Percentiles rank a stretch among this genome's conserved stretches.
These are phyloP conservation scores for Vidua chalybeata DNA, from an alignment of 2,113 vertebrate genomes.

Conservation along the genomic window DNA sequence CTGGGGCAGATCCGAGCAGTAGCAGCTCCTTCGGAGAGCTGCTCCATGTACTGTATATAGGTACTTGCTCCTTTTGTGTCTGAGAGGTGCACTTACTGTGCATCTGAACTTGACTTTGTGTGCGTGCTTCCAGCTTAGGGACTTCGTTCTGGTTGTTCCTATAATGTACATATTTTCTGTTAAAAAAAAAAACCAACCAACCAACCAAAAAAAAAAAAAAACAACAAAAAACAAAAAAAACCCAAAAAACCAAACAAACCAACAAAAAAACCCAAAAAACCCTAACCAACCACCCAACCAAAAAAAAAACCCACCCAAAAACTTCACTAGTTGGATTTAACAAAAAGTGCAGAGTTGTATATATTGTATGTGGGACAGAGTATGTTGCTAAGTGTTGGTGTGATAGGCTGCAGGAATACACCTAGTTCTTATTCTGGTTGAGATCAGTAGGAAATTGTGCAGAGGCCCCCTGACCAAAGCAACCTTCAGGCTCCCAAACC, in stretches of 20 bases:
- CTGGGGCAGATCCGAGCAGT: background rate
- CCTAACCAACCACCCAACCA: background rate
- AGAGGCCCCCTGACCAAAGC: background rate
- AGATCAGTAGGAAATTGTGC: too few relatives aligned
- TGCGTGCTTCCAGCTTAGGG: background rate
- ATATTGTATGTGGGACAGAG: background rate
- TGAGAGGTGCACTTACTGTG: background rate
- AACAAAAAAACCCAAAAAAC: background rate
- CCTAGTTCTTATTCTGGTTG: background rate
- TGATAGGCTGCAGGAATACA: background rate
- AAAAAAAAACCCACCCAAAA: fast-evolving
- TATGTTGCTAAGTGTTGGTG: background rate
- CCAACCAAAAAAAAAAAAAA: background rate
- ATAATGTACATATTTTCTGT: background rate
- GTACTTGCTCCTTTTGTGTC: background rate
- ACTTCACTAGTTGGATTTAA: background rate
- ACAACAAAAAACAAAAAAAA: too few relatives aligned
- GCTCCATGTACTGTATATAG: fast-evolving
- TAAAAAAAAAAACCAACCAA: background rate
- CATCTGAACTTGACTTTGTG: background rate
- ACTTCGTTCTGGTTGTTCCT: background rate
- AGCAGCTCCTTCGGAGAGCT: background rate
- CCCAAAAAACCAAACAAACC: background rate
- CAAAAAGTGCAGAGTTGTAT: background rate
- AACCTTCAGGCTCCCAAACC: background rate